Evolutionary conservation across 2,113 vertebrate species (phyloP).

Genomic region (Lepisosteus osseus): DNA sequence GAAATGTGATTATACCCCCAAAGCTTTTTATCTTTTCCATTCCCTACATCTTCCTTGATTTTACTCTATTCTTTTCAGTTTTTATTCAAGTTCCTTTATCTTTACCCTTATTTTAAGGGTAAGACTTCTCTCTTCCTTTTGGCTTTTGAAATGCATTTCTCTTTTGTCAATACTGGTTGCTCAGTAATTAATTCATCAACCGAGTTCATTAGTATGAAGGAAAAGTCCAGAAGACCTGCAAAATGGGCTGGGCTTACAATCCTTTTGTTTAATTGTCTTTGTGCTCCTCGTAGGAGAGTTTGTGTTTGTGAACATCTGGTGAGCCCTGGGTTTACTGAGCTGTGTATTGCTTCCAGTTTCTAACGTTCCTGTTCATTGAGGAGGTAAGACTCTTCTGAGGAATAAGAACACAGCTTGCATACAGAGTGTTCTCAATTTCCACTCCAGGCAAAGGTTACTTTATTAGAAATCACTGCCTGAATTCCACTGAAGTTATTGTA

Average conservation of each 20-base stretch:
- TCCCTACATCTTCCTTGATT: no score
- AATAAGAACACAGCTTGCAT: neutral
- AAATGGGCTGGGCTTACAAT: neutral
- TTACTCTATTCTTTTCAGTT: neutral
- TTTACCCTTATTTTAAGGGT: neutral
- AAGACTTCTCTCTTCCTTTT: neutral
- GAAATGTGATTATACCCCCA: no score
- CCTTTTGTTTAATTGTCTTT: conserved; percentile 1
- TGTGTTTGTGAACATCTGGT: neutral
- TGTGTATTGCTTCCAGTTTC: neutral
- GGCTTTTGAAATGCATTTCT: neutral
- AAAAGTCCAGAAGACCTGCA: neutral
- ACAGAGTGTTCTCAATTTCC: no score
- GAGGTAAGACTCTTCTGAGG: neutral
- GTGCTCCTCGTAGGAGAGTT: neutral
- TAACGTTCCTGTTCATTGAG: neutral
- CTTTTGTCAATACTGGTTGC: neutral
- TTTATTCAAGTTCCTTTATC: neutral
- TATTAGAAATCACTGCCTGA: no score
- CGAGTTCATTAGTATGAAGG: neutral
- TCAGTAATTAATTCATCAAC: no score
- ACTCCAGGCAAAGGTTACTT: no score
- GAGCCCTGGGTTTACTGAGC: neutral
- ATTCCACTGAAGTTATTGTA: no score
- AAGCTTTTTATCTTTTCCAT: no score